phyloP scores from a whole-genome alignment of 2,888 invertebrate species.

The Nephrotoma guestfalica region DNA sequence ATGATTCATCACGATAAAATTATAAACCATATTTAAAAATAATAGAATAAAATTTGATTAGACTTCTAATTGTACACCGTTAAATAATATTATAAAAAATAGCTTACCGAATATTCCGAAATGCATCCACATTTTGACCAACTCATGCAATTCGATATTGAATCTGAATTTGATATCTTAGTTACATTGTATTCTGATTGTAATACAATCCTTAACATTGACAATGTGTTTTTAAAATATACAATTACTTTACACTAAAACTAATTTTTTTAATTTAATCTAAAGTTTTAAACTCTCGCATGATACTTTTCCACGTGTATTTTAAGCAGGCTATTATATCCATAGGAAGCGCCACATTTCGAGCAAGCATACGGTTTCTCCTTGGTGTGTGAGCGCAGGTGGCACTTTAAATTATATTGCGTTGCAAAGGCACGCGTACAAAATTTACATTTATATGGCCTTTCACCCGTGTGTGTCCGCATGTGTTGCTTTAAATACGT shows the following conservation, averaged over 20 bases:
- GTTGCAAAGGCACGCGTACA: slow-evolving; percentile 6
- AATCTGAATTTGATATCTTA: background rate
- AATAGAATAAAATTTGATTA: too few species aligned
- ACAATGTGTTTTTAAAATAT: too few species aligned
- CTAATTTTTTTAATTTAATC: background rate
- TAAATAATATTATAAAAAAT: too few species aligned
- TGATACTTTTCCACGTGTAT: slow-evolving; percentile 7
- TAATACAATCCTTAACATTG: background rate
- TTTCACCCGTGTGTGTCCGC: slow-evolving; percentile 8
- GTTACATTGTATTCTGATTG: background rate
- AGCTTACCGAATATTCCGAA: too few species aligned
- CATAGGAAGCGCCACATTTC: slow-evolving; percentile 1
- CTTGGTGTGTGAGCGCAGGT: slow-evolving; percentile 6
- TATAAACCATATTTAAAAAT: too few species aligned
- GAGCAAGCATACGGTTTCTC: slow-evolving; percentile 8
- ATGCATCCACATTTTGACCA: too few species aligned
- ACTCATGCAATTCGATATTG: too few species aligned
- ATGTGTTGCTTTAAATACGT: slow-evolving; percentile 7
- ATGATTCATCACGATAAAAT: too few species aligned
- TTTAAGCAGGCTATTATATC: slow-evolving; percentile 7
- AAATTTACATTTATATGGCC: slow-evolving; percentile 5
- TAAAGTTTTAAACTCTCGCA: background rate
- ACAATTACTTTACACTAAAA: background rate
- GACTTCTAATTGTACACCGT: too few species aligned
- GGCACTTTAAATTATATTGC: slow-evolving; percentile 5